phyloP scores from a whole-genome alignment of 2,888 invertebrate genomes.

The Dolichomitus sp. region DNA sequence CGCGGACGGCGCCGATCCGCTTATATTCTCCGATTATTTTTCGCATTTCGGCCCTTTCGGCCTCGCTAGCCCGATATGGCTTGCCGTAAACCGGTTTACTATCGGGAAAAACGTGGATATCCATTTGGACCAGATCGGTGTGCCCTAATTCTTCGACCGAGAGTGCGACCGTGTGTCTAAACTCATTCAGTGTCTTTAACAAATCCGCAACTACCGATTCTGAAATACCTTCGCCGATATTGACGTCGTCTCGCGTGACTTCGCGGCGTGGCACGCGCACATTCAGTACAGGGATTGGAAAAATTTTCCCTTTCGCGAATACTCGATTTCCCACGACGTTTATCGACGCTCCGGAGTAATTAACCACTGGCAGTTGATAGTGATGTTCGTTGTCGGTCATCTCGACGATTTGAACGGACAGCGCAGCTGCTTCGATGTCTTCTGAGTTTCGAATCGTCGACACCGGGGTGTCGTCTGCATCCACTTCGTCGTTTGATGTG shows the following conservation, averaged over 20 bases:
- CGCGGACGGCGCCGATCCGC: conserved; percentile 9
- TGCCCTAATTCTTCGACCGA: conserved; percentile 4
- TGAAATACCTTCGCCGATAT: not conserved
- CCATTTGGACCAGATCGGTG: conserved; percentile 33
- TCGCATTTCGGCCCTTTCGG: not conserved
- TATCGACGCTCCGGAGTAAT: not conserved
- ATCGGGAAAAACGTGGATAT: conserved; percentile 7
- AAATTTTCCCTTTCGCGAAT: not conserved
- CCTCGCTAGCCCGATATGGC: conserved; percentile 25
- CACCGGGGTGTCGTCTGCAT: too few relatives aligned
- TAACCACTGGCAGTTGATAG: not conserved
- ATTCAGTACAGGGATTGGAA: not conserved
- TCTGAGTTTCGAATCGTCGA: too few relatives aligned
- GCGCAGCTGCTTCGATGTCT: not conserved
- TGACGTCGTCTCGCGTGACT: not conserved
- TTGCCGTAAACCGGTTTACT: conserved; percentile 25
- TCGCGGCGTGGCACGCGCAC: not conserved
- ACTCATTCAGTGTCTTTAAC: conserved; percentile 1
- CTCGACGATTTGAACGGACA: not conserved
- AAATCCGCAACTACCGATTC: conserved; percentile 7
- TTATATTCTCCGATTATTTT: conserved; percentile 8
- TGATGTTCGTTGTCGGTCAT: not conserved
- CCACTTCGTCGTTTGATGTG: too few relatives aligned
- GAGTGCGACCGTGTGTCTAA: conserved; percentile 3
- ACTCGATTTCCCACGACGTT: not conserved